These are phyloP conservation scores for Gopherus evgoodei DNA, from an alignment of 2,113 vertebrate genomes.

Conservation along the genomic window DNA sequence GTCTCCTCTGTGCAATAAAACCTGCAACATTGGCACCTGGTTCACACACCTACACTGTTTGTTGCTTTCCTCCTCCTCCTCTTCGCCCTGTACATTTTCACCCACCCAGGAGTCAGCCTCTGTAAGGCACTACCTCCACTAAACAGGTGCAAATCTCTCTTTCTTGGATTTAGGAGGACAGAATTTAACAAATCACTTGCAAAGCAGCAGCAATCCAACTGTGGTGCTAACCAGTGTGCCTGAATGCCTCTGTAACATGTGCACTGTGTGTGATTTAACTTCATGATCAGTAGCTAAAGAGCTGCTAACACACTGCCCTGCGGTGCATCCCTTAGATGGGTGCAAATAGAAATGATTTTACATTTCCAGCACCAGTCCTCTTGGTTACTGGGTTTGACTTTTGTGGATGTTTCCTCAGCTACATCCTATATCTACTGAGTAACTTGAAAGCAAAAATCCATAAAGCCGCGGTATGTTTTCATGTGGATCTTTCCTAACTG, in stretches of 20 bases:
- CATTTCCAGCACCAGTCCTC: neutral
- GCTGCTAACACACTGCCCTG: neutral
- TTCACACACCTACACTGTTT: too few species aligned
- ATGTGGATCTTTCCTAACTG: neutral
- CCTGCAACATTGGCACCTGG: neutral
- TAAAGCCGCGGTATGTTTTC: neutral
- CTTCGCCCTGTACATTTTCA: neutral
- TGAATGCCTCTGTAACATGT: neutral
- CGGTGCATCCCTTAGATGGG: neutral
- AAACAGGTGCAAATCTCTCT: neutral
- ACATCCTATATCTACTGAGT: neutral
- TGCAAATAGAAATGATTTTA: neutral
- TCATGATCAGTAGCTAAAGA: neutral
- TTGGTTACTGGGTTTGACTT: neutral
- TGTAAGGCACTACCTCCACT: neutral
- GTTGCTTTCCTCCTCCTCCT: neutral
- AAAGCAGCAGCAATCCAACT: neutral
- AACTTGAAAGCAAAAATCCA: neutral
- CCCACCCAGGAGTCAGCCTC: neutral
- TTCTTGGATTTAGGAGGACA: neutral
- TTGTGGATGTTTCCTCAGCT: neutral
- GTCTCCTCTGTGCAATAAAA: neutral
- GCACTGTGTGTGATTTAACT: neutral
- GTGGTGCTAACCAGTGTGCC: rapidly evolving
- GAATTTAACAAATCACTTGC: neutral